phyloP scores from a whole-genome alignment of 2,797 vertebrate species.

The Lagorchestes hirsutus region DNA sequence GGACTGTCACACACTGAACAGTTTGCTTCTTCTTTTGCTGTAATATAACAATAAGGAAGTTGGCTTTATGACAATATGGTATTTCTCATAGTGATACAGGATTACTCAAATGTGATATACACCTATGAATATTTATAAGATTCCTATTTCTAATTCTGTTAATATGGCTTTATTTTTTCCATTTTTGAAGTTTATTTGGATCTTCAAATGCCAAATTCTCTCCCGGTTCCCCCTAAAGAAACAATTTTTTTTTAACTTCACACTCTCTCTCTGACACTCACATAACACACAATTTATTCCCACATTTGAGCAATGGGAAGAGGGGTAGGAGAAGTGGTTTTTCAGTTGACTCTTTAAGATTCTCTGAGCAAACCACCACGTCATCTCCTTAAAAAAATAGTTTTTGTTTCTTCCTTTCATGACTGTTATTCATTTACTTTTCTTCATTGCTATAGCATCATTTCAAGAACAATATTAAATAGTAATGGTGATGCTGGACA shows the following conservation, averaged over 20 bases:
- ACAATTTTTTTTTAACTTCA: not conserved
- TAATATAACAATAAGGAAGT: slow-evolving; percentile 76
- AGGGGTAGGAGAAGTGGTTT: not conserved
- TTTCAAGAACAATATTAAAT: not conserved
- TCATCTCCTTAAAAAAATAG: not conserved
- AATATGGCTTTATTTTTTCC: not conserved
- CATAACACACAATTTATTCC: not conserved
- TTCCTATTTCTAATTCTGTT: not conserved
- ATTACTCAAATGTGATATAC: not conserved
- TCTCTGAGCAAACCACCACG: not conserved
- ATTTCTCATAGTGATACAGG: slow-evolving; percentile 58
- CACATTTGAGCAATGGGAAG: not conserved
- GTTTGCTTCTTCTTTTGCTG: slow-evolving; percentile 96
- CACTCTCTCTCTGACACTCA: no score
- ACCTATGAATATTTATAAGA: not conserved
- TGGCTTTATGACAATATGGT: slow-evolving; percentile 58
- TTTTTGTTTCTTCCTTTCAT: not conserved
- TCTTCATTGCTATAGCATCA: not conserved
- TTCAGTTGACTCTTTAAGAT: not conserved
- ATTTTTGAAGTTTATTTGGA: not conserved
- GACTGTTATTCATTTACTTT: not conserved
- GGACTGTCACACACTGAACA: slow-evolving; percentile 98
- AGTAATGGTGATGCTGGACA: not conserved
- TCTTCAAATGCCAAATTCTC: not conserved
- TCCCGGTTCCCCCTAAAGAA: not conserved